Evolutionary conservation across 2,888 invertebrate genomes (phyloP), one percentile per base, ranked within the genome.

Genomic region (Brachyptera risi): DNA sequence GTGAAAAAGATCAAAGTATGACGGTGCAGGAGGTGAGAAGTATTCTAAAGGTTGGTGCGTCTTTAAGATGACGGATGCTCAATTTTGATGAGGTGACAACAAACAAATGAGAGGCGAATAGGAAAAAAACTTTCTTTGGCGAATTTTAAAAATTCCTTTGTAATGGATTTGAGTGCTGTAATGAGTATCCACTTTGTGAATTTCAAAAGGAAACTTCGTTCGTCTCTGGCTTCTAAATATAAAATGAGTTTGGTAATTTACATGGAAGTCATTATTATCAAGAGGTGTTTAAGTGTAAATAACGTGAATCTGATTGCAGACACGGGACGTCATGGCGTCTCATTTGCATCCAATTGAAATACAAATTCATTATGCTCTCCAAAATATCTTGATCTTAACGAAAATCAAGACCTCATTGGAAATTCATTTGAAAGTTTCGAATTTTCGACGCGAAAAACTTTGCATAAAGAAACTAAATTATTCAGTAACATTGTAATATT

Each of bases 111-210:
- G 21, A 37, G 13, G 54, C 19, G 37, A 54, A 37, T 37, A 54
- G 54, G 35, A 54, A 35, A 37, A 37, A 54, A 44, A 44, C n/a
- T n/a, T 17, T 51, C 23, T 54, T 54, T 54, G 21, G 37, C 35
- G 54, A 54, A 21, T 54, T 54, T 54, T 54, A 54, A n/a, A 54
- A 17, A 54, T 54, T 54, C 54, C 23, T 54, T 54, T 54, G 54
- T 54, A 21, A 19, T 19, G 19, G 54, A 35, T 37, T 54, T 54
- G 54, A 54, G 54, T 54, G 54, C 54, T 37, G 54, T 54, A 54
- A 54, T 54, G 54, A 54, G 54, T 35, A 35, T 37, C 54, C 54
- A 37, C 54, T 54, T 54, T 54, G 54, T 37, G 54, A 54, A 19
- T 54, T 31, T 54, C 54, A 21, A 37, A 31, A 37, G 54, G 21